These are phyloP conservation scores for Margaritifera margaritifera DNA, from an alignment of 2,888 invertebrate species.

Conservation along the genomic window DNA sequence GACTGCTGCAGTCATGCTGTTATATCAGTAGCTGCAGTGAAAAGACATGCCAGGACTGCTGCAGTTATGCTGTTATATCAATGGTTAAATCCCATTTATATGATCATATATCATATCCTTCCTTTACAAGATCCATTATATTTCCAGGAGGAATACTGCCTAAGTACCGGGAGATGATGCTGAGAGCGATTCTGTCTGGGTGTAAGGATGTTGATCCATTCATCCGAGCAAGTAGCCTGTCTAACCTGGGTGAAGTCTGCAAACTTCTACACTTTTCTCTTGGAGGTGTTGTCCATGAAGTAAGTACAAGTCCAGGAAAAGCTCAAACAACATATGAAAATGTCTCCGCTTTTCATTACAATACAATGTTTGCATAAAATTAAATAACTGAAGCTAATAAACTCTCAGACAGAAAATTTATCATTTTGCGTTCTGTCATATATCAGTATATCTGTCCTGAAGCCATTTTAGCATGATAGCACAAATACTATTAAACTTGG, in stretches of 20 bases:
- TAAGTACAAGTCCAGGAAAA: constrained; percentile 30
- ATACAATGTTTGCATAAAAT: no score
- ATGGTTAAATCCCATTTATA: neutral
- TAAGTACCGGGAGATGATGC: constrained; percentile 80
- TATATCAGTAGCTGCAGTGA: no score
- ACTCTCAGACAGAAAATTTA: no score
- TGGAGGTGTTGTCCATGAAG: constrained; percentile 84
- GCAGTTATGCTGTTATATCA: neutral
- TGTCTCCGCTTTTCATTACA: no score
- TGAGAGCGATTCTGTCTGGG: constrained; percentile 83
- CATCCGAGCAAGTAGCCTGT: constrained; percentile 86
- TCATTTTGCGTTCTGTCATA: no score
- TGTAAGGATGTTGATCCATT: constrained; percentile 82
- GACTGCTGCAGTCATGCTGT: no score
- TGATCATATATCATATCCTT: neutral
- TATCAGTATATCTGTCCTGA: no score
- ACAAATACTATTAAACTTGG: no score
- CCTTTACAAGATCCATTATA: neutral
- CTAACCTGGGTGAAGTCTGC: constrained; percentile 88
- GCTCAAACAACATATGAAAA: no score
- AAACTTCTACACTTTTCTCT: constrained; percentile 83
- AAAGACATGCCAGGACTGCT: no score
- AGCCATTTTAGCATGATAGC: no score
- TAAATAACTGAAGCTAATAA: no score
- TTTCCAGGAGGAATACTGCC: constrained; percentile 82